phyloP scores from a whole-genome alignment of 2,113 vertebrate genomes.

The Alces alces region DNA sequence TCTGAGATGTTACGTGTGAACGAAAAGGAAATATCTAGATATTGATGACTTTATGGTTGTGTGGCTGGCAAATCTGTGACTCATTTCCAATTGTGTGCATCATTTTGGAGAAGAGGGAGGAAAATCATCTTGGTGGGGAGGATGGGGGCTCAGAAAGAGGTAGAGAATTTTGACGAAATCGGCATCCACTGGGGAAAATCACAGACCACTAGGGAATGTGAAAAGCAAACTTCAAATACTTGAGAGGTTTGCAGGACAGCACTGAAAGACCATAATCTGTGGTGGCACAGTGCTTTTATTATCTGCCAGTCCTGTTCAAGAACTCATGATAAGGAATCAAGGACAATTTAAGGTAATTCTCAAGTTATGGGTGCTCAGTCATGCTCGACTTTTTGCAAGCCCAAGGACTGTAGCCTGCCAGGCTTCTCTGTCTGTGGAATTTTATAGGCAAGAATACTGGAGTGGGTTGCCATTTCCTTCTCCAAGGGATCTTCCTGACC shows the following conservation, averaged over 20 bases:
- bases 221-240: not conserved
- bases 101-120: not conserved
- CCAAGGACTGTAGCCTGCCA: fast-evolving
- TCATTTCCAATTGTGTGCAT: not conserved
- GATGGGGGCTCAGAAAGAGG: not conserved
- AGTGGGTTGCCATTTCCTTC: not conserved
- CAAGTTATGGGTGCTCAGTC: not conserved
- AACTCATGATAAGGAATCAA: not conserved
- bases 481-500: not conserved
- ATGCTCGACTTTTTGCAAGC: not conserved
- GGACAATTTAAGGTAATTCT: not conserved
- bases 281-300: not conserved
- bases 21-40: not conserved
- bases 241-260: not conserved
- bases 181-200: not conserved
- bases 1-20: not conserved
- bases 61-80: not conserved
- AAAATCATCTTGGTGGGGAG: not conserved
- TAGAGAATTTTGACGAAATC: not conserved
- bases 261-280: not conserved
- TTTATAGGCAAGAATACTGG: not conserved
- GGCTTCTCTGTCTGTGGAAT: not conserved
- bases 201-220: not conserved
- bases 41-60: not conserved
- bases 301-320: not conserved